phyloP scores from a whole-genome alignment of 2,113 vertebrate species.

The Variabilichromis moorii region DNA sequence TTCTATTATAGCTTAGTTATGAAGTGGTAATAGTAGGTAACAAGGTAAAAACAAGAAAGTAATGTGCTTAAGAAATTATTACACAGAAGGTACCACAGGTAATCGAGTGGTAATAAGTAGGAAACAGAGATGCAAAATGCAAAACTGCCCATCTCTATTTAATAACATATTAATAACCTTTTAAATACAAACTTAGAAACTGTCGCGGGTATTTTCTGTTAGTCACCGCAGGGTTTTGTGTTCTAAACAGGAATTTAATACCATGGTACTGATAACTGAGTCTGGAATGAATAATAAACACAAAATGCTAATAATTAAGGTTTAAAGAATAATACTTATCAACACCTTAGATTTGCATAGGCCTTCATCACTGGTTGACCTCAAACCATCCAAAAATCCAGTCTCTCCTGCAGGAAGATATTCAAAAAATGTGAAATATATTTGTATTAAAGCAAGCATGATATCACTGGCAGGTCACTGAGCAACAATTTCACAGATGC shows the following conservation, averaged over 20 bases:
- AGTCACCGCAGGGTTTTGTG: background rate
- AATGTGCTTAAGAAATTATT: background rate
- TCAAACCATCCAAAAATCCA: background rate
- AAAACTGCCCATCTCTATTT: background rate
- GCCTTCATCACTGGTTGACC: background rate
- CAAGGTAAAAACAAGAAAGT: background rate
- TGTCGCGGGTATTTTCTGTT: fast-evolving
- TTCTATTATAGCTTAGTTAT: background rate
- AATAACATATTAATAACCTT: background rate
- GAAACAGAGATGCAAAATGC: background rate
- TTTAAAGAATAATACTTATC: background rate
- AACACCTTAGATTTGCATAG: background rate
- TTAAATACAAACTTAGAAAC: background rate
- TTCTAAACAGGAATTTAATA: background rate
- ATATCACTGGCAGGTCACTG: background rate
- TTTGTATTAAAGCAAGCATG: background rate
- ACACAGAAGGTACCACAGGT: background rate
- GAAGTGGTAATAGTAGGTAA: background rate
- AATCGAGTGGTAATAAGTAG: background rate
- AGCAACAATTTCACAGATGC: background rate
- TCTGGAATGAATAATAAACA: background rate
- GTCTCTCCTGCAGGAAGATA: background rate
- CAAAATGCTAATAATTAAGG: background rate
- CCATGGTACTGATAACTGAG: background rate
- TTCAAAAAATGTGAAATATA: background rate